Evolutionary conservation across 2,888 invertebrate species (phyloP).

Genomic region (Catotricha subobsoleta): DNA sequence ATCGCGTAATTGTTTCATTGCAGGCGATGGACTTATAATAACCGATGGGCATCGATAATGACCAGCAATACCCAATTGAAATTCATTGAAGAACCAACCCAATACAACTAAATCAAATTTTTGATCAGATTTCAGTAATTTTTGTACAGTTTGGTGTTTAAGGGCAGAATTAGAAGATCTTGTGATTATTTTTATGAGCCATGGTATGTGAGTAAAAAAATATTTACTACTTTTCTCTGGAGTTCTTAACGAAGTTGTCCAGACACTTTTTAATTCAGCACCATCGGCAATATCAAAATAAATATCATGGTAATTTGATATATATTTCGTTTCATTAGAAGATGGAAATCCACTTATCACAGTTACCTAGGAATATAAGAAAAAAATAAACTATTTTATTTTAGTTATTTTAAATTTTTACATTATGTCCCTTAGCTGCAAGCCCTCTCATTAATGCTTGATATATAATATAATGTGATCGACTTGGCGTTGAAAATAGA

Average conservation of each 20-base stretch:
- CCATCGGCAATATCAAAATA: not conserved
- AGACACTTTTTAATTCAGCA: not conserved
- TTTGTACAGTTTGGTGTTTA: not conserved
- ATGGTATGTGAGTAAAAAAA: not conserved
- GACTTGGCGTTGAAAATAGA: not conserved
- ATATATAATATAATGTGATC: not conserved
- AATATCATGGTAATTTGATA: not conserved
- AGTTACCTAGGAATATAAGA: not conserved
- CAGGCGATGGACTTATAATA: not conserved
- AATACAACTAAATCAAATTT: slow-evolving; percentile 21
- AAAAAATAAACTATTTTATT: too few species aligned
- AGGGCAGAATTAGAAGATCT: not conserved
- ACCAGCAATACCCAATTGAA: slow-evolving; percentile 21
- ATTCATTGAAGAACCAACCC: slow-evolving; percentile 21
- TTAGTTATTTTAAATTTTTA: too few species aligned
- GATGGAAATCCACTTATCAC: not conserved
- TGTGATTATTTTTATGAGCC: not conserved
- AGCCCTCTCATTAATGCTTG: not conserved
- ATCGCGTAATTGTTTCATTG: not conserved
- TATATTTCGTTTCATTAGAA: not conserved
- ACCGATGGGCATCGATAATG: slow-evolving; percentile 21
- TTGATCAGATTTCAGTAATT: not conserved
- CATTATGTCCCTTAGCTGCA: slow-evolving; percentile 2
- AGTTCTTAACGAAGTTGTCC: not conserved
- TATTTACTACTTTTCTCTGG: not conserved